Base-by-base conservation (phyloP, 2,888 invertebrate genomes). In the Ophion costatus region DNA sequence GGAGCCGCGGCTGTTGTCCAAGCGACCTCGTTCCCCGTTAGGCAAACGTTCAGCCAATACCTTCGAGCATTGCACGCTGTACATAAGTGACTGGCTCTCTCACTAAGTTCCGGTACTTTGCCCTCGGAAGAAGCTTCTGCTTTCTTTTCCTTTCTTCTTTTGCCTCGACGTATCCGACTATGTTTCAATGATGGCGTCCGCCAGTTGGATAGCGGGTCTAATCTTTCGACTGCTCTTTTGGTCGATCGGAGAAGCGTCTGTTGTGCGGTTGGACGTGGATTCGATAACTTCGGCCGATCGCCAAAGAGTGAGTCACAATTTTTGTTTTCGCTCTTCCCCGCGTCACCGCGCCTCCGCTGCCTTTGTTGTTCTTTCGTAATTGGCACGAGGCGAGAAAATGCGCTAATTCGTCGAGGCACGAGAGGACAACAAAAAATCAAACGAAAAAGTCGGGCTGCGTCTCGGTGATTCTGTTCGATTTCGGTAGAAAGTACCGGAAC, bases 1-100 rank as follows among this genome's bases (percentile, higher is more conserved):
- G 29, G 3, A 29, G 29, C 29, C 29, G 29, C 29, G 29, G 29
- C 29, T 29, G 29, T 29, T 29, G 56, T 70, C 79, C 78, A 74
- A 83, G 74, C 74, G 69, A 79, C 82, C 79, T 79, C 74, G 61
- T 82, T 82, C 66, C 38, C 67, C 69, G 74, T 64, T 80, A 66
- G 70, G 75, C 57, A 22, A 83, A 79, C 75, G 59, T 33, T 64
- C 63, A 69, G 56, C 29, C 79, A 42, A 74, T 74, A 38, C 56
- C 38, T 51, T 17, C 33, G 70, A 69, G 63, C 51, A 59, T 69
- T 20, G 24, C 57, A 64, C 70, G 42, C 64, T 66, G 33, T 29
- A 4, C 29, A 29, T 29, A 29, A 59, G 38, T 7, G 7, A 7
- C 38, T 73, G 20, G 38, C 22, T 38, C 17, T 14, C 66, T 7